A percentile compares a stretch with the other conserved stretches of the same genome.
These are phyloP conservation scores for Kryptolebias marmoratus DNA, from an alignment of 2,113 vertebrate genomes.

Conservation along the genomic window DNA sequence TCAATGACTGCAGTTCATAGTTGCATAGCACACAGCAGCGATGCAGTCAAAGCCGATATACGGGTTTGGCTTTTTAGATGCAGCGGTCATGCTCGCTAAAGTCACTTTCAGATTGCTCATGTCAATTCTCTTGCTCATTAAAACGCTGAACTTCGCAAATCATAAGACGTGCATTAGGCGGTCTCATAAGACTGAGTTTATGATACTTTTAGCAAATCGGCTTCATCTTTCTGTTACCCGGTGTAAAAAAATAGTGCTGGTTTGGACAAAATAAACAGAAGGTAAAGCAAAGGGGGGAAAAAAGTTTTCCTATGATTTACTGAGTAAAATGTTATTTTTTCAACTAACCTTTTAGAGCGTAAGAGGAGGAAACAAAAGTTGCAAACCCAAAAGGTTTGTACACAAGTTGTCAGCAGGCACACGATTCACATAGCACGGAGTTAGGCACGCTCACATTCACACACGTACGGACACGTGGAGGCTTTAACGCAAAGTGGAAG, in stretches of 20 bases:
- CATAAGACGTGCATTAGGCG: slow-evolving; percentile 5
- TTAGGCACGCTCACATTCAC: slow-evolving; percentile 8
- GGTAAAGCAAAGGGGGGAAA: neutral
- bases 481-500: slow-evolving; percentile 25
- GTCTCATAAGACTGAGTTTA: slow-evolving; percentile 12
- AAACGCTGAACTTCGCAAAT: slow-evolving; percentile 23
- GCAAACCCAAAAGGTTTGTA: slow-evolving; percentile 22
- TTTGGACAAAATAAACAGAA: slow-evolving; percentile 4
- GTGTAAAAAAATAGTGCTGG: neutral
- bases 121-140: slow-evolving; percentile 25
- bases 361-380: neutral
- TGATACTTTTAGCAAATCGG: neutral
- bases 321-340: neutral
- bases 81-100: slow-evolving; percentile 20
- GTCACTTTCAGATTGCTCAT: slow-evolving; percentile 2
- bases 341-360: slow-evolving; percentile 8
- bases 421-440: slow-evolving; percentile 4
- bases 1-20: slow-evolving; percentile 42
- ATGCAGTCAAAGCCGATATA: slow-evolving; percentile 17
- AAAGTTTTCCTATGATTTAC: slow-evolving; percentile 19
- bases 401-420: slow-evolving; percentile 44
- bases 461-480: slow-evolving; percentile 31
- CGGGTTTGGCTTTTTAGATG: slow-evolving; percentile 11
- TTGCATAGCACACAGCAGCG: slow-evolving; percentile 66
- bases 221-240: neutral